Base-by-base conservation (phyloP, 2,888 invertebrate genomes). In the Eilema caniola region DNA sequence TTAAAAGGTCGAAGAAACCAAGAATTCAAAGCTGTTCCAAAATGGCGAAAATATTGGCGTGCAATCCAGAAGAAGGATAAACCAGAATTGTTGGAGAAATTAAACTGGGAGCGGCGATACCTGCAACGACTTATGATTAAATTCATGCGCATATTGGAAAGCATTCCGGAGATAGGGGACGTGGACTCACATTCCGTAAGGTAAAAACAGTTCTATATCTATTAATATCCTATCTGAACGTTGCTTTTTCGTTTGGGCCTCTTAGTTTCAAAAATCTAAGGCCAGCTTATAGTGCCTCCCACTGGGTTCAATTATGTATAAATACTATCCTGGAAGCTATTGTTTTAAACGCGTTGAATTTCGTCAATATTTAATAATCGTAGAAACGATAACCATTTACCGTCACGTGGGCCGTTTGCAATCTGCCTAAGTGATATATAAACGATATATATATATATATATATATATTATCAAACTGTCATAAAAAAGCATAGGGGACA, bases 11-110 rank as follows among this genome's bases (percentile, higher is more conserved):
- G 99, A 65, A 95, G 99, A 82, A 98, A 98, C 78, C 96, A 98
- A 84, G 98, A 99, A 88, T 97, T 99, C 82, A 97, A 97, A 88
- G 96, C 96, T 60, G 97, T 97, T 81, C 98, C 99, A 0, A 98
- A 98, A 90, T 98, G 99, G 98, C 96, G 96, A 72, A 99, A 99
- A 90, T 98, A 98, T 87, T 99, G 98, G 98, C 97, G 97, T 74
- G 97, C 98, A 8, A 97, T 99, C 67, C 97, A 98, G 85, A 99
- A 98, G 88, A 98, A 97, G 84, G 98, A 98, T 85, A 97, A 97
- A 79, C 96, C 97, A 0, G 97, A 97, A 68, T 89, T 96, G 71
- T 92, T 96, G 70, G 97, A 97, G 1, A 97, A 97, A 81, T 88
- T 97, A 20, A 96, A 96, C 63, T 99, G 98, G 97, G 99, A 99